Evolutionary conservation across 1,140 invertebrate species (phyloP).

Genomic region (Plutomurus gul): DNA sequence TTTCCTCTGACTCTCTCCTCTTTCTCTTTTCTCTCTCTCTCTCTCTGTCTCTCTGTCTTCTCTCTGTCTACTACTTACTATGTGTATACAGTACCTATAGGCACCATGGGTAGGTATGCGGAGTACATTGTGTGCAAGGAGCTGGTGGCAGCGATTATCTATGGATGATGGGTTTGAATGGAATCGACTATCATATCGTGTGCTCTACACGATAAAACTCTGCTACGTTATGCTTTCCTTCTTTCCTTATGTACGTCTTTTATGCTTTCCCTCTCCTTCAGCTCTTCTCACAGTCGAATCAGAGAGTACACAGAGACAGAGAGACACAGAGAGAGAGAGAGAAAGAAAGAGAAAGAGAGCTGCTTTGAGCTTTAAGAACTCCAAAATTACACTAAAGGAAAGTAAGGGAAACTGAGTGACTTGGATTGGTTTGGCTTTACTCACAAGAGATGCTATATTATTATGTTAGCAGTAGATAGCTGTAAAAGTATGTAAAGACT

Average conservation of each 20-base stretch:
- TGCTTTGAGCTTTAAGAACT: no score
- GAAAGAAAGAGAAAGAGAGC: no score
- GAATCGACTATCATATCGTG: background rate
- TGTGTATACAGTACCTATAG: background rate
- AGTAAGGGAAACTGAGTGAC: no score
- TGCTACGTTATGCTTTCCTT: background rate
- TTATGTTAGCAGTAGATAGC: no score
- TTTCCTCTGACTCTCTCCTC: background rate
- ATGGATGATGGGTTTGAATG: slow-evolving; percentile 13
- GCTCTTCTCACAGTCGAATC: background rate
- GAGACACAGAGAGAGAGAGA: no score
- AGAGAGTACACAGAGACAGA: no score
- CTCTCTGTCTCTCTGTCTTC: background rate
- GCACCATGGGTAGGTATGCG: background rate
- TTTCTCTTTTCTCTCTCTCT: background rate
- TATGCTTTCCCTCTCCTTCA: background rate
- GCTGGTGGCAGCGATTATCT: slow-evolving; percentile 17
- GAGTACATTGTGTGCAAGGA: background rate
- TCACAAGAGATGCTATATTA: no score
- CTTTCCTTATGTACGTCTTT: background rate
- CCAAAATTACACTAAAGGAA: no score
- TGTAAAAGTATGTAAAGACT: no score
- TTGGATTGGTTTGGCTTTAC: no score
- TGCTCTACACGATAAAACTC: background rate
- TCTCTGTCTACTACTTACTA: background rate